Percentiles rank a stretch among this genome's conserved stretches.
phyloP scores from a whole-genome alignment of 1,140 invertebrate species.

The Leptopilina boulardi region DNA sequence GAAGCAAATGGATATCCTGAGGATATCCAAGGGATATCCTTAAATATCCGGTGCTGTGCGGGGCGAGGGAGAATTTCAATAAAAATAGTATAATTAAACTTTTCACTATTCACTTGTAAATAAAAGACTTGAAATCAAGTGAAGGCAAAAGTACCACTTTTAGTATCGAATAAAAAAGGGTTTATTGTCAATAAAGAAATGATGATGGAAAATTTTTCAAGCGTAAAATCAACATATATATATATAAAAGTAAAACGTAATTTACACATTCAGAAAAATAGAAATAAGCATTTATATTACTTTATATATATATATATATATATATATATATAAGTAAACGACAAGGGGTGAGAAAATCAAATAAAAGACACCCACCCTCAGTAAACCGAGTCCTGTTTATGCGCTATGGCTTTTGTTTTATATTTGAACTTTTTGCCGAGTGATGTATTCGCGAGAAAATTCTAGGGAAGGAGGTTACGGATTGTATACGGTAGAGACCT shows the following conservation, averaged over 20 bases:
- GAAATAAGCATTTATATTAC: conserved; percentile 52
- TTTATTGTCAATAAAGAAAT: background rate
- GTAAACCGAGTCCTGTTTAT: conserved; percentile 62
- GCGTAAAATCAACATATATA: background rate
- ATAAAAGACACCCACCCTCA: conserved; percentile 62
- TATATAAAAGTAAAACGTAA: too few species aligned
- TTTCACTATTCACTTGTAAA: too few species aligned
- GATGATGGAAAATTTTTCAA: background rate
- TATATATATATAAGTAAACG: conserved; percentile 57
- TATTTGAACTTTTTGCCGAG: conserved; percentile 66
- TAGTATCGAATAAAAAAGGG: conserved; percentile 6
- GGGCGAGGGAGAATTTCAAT: too few species aligned
- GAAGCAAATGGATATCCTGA: too few species aligned
- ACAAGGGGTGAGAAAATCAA: conserved; percentile 63
- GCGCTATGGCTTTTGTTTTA: conserved; percentile 67
- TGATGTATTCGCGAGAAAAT: conserved; percentile 64
- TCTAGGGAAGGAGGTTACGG: conserved; percentile 50
- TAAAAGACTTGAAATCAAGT: conserved; percentile 9
- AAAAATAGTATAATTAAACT: too few species aligned
- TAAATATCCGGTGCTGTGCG: too few species aligned
- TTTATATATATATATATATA: conserved; percentile 59
- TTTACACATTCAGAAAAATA: background rate
- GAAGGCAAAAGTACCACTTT: background rate
- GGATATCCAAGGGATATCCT: too few species aligned
- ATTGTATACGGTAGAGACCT: background rate